phyloP scores from a whole-genome alignment of 2,888 invertebrate species.

The Melieria omissa region DNA sequence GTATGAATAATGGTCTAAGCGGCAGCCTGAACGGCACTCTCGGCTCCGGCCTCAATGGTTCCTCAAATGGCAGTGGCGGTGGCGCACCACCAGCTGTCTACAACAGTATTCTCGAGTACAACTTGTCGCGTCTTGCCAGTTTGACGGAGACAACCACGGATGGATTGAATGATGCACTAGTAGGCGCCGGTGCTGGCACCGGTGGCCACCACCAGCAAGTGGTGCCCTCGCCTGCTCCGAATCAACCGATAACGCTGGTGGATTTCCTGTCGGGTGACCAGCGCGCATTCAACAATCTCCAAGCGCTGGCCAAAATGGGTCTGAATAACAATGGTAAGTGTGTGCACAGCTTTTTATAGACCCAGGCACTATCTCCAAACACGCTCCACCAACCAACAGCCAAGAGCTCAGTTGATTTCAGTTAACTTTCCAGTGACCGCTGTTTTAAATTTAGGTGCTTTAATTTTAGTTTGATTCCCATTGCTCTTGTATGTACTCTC shows the following conservation, averaged over 20 bases:
- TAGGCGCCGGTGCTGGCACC: slow-evolving; percentile 45
- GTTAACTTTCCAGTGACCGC: not conserved
- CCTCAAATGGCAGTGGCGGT: slow-evolving; percentile 42
- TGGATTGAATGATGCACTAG: slow-evolving; percentile 59
- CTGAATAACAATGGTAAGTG: slow-evolving; percentile 73
- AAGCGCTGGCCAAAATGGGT: slow-evolving; percentile 89
- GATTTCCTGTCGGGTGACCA: slow-evolving; percentile 80
- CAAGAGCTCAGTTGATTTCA: not conserved
- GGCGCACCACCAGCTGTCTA: slow-evolving; percentile 66
- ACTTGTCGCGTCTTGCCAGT: slow-evolving; percentile 84
- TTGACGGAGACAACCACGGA: slow-evolving; percentile 77
- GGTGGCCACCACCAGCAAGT: slow-evolving; percentile 52
- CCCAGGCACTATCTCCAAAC: not conserved
- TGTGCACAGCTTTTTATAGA: too few relatives aligned
- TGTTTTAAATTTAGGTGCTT: not conserved
- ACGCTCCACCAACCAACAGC: not conserved
- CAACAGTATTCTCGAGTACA: slow-evolving; percentile 84
- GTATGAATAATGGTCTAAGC: slow-evolving; percentile 39
- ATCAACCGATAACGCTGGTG: slow-evolving; percentile 78
- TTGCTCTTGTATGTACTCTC: too few relatives aligned
- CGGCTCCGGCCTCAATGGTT: slow-evolving; percentile 39
- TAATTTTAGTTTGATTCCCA: not conserved
- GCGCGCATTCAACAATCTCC: slow-evolving; percentile 87
- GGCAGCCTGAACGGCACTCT: slow-evolving; percentile 40
- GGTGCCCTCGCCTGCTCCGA: slow-evolving; percentile 69